Base-by-base conservation (phyloP, 2,888 invertebrate species). In the Copidosoma aretas region DNA sequence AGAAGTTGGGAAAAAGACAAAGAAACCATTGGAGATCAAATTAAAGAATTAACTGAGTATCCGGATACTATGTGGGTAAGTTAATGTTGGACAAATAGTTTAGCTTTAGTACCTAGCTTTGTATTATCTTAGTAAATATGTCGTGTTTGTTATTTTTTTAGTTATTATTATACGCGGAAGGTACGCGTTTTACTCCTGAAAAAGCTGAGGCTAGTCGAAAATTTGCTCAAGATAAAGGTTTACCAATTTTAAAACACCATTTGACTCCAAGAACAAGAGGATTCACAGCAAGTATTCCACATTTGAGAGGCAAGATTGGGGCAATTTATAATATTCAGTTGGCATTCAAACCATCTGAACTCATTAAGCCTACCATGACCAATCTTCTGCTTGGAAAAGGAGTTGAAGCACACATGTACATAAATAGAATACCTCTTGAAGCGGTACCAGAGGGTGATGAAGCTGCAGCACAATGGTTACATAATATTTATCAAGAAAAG, bases 221-320 rank as follows among this genome's bases (percentile, higher is more conserved):
- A 79, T 95, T 97, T 82, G 95, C 97, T 0, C 87, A 88, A 77
- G 91, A 94, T 77, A 93, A 93, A 79, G 94, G 94, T 74, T 88
- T 97, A 76, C 91, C 94, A 0, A 86, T 90, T 73, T 86, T 97
- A 39, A 94, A 95, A 79, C 91, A 97, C 81, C 96, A 97, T 81
- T 87, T 98, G 60, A 91, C 94, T 32, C 97, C 98, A n/a, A 88
- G 97, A 71, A 94, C 97, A n/a, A 93, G 92, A 84, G 98, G 98
- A 1, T 98, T 98, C 81, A 91, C 91, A 0, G 91, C 94, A 63
- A 95, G 95, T 81, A 86, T 96, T 76, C 91, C 91, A 64, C 89
- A 91, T 74, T 89, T 97, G 82, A 89, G 91, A 79, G 92, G 89
- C 60, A 93, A 92, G 84, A 90, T 93, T 74, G 90, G 91, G 5